Conservation (phyloP, 2,888 invertebrate genomes). For the Leptogaster cylindrica region DNA sequence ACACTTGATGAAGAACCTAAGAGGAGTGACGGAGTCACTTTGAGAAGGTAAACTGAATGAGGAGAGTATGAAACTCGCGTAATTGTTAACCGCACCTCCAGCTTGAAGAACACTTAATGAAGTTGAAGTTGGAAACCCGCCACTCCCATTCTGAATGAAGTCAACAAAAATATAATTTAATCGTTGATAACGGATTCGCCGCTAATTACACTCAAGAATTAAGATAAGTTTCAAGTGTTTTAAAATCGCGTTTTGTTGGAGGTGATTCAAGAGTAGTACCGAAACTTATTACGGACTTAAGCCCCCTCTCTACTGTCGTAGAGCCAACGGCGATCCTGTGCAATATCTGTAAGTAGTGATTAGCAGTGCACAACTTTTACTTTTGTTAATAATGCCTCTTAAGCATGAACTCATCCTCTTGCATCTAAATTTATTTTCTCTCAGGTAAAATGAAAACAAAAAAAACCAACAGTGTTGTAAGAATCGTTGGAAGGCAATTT, state of each 20-base stretch:
- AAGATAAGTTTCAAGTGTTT: slow-evolving; percentile 14
- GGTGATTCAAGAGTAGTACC: slow-evolving; percentile 3
- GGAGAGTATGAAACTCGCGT: slow-evolving; percentile 8
- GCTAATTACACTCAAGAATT: slow-evolving; percentile 5
- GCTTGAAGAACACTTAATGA: slow-evolving; percentile 8
- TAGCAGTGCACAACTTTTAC: slow-evolving; percentile 15
- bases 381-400: too few species aligned
- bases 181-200: slow-evolving; percentile 2
- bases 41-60: background rate
- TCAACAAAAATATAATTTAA: slow-evolving; percentile 10
- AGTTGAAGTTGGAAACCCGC: slow-evolving; percentile 5
- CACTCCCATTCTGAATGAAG: background rate
- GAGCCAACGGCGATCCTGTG: too few species aligned
- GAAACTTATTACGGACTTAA: background rate
- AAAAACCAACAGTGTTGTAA: too few species aligned
- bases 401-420: too few species aligned
- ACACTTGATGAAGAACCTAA: background rate
- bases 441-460: too few species aligned
- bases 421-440: too few species aligned
- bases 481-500: too few species aligned
- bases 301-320: too few species aligned
- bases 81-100: slow-evolving; percentile 17
- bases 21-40: slow-evolving; percentile 13
- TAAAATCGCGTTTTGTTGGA: background rate
- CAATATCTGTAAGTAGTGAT: slow-evolving; percentile 4